Conservation (phyloP, 2,113 vertebrate species). For the Salvelinus alpinus region DNA sequence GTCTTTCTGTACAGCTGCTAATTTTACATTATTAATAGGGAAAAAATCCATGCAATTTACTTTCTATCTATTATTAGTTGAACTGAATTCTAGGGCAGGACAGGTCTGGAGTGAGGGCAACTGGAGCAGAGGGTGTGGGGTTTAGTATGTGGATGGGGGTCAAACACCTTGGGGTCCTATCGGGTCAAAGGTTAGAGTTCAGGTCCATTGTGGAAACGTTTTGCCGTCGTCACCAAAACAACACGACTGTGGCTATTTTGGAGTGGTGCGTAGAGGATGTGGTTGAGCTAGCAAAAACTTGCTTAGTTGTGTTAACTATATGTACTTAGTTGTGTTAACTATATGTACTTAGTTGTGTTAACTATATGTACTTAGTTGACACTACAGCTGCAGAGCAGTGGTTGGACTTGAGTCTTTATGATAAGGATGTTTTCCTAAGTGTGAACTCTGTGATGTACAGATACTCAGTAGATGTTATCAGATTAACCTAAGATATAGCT, state of each 20-base stretch:
- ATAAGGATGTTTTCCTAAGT: too few relatives aligned
- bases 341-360: not conserved
- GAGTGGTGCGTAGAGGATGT: not conserved
- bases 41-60: not conserved
- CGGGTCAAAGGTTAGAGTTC: not conserved
- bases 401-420: too few relatives aligned
- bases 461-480: too few relatives aligned
- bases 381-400: not conserved
- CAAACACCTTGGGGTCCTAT: constrained; percentile 3
- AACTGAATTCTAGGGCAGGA: not conserved
- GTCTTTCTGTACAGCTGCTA: too few relatives aligned
- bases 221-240: constrained; percentile 39
- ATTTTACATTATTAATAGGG: too few relatives aligned
- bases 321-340: not conserved
- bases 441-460: too few relatives aligned
- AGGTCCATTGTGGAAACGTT: constrained; percentile 4
- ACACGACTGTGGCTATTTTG: not conserved
- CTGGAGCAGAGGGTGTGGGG: not conserved
- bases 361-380: not conserved
- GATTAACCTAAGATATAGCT: too few relatives aligned
- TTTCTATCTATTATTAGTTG: not conserved
- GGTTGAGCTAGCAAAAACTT: not conserved
- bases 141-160: not conserved
- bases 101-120: not conserved
- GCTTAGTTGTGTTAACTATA: not conserved